These are phyloP conservation scores for Automeris io DNA, from an alignment of 2,888 invertebrate genomes.

Conservation along the genomic window DNA sequence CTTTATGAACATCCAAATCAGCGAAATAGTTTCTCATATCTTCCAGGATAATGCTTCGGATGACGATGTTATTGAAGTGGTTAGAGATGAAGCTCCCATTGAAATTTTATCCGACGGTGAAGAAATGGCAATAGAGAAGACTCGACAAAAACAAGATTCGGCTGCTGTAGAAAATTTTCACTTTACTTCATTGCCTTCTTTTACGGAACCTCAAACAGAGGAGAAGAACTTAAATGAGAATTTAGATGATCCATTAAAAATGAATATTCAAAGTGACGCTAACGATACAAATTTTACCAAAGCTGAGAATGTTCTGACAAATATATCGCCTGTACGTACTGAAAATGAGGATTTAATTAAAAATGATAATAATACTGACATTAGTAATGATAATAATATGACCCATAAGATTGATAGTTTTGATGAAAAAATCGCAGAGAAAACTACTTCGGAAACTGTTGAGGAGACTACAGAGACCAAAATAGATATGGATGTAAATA, in stretches of 20 bases:
- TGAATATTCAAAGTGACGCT: background rate
- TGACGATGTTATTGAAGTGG: constrained; percentile 68
- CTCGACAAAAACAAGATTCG: constrained; percentile 11
- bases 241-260: constrained; percentile 32
- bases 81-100: constrained; percentile 63
- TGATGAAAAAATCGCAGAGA: background rate
- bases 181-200: constrained; percentile 27
- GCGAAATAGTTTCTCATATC: constrained; percentile 26
- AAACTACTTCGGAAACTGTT: background rate
- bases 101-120: constrained; percentile 65
- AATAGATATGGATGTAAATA: constrained; percentile 14
- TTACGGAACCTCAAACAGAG: constrained; percentile 19
- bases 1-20: constrained; percentile 27
- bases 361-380: background rate
- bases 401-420: background rate
- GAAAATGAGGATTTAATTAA: background rate
- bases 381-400: background rate
- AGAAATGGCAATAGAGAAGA: constrained; percentile 44
- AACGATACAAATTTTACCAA: background rate
- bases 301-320: background rate
- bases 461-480: constrained; percentile 5
- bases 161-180: constrained; percentile 18
- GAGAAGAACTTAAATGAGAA: constrained; percentile 19
- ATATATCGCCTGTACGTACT: background rate
- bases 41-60: constrained; percentile 45